phyloP scores from a whole-genome alignment of 2,888 invertebrate species.

The Xestia ashworthii region DNA sequence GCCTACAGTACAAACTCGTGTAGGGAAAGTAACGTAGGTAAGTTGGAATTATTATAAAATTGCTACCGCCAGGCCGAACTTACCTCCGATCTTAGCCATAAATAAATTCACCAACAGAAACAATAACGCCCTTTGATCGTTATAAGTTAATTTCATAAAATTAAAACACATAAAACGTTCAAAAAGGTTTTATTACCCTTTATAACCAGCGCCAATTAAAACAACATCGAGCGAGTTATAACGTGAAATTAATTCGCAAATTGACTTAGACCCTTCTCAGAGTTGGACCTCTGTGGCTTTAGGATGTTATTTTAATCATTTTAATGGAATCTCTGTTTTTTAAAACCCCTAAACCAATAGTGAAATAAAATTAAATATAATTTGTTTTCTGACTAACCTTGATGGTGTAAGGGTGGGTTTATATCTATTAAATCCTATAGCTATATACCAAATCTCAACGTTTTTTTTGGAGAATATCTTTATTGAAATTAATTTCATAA shows the following conservation, averaged over 20 bases:
- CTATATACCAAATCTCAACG: not conserved
- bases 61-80: too few species aligned
- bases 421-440: too few species aligned
- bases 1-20: not conserved
- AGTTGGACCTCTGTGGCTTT: constrained; percentile 37
- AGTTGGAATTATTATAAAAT: not conserved
- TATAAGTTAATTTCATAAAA: constrained; percentile 36
- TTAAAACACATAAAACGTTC: constrained; percentile 49
- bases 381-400: not conserved
- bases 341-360: constrained; percentile 38
- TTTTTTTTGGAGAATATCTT: not conserved
- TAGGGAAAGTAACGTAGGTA: not conserved
- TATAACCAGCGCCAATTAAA: constrained; percentile 53
- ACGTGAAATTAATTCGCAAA: constrained; percentile 59
- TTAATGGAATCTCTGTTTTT: constrained; percentile 50
- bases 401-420: not conserved
- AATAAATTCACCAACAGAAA: constrained; percentile 30
- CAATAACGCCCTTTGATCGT: constrained; percentile 27
- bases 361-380: constrained; percentile 31
- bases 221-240: constrained; percentile 51
- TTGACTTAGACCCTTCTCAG: constrained; percentile 58
- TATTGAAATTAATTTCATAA: too few species aligned
- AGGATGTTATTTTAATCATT: constrained; percentile 53
- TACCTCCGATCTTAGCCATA: not conserved
- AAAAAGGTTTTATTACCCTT: constrained; percentile 46